Base-by-base conservation (phyloP, 2,113 vertebrate species). In the Antennarius striatus region DNA sequence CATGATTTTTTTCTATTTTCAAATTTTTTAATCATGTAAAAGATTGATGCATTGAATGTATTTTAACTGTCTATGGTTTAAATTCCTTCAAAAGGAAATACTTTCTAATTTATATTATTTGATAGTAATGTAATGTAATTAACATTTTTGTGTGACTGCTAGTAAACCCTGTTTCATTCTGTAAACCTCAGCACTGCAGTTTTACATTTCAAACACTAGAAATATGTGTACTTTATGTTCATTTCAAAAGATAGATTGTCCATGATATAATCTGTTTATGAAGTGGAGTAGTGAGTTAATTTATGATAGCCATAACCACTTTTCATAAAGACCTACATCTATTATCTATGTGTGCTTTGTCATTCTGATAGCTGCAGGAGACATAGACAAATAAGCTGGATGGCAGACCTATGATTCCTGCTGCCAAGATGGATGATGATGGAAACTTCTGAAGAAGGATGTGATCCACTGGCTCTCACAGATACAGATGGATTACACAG, bases 291-390 rank as follows among this genome's bases (percentile, higher is more conserved):
- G 28, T 47, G 57, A 62, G 56, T 73, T 63, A 22, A 86, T 85
- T 77, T 39, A 75, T 81, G 69, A 77, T 71, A 75, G 59, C 55
- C 58, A 47, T 29, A 53, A 8, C 10, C 63, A 80, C 81, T 82
- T 71, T 58, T 83, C 72, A 80, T 11, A 4, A 10, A 51, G 50
- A 42, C 68, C 32, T 29, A 15, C 61, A n/a, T 51, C 50, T 62
- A 77, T 86, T 81, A 80, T 74, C 74, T 75, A 48, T 16, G 16
- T 10, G 71, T 39, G 69, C 66, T 86, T 73, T 82, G 48, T 86
- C 80, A 73, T 56, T 59, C 48, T 83, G 79, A 88, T 80, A 66
- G 78, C 68, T 51, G 22, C 3, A 7, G 46, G 52, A 43, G 82
- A 82, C 69, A 56, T 2, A 68, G 77, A 90, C 71, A 16, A 63